A percentile compares a stretch with the other conserved stretches of the same genome.
Evolutionary conservation across 2,113 vertebrate species (phyloP).

Genomic region (Mustelus asterias): DNA sequence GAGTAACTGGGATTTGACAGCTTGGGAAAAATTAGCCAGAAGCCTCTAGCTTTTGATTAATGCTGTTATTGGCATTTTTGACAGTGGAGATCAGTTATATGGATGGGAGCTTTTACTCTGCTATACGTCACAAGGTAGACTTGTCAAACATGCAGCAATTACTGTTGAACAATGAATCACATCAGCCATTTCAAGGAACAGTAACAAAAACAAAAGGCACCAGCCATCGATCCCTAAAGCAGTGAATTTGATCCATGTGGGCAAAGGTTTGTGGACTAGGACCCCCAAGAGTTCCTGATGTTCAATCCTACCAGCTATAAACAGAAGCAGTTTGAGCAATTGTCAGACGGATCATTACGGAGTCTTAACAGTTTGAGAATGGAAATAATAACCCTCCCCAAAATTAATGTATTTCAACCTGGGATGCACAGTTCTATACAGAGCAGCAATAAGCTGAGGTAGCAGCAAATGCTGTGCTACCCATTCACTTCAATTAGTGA

Average conservation of each 20-base stretch:
- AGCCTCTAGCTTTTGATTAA: conserved; percentile 36
- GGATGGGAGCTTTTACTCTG: conserved; percentile 25
- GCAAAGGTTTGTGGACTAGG: not conserved
- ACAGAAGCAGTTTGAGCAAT: not conserved
- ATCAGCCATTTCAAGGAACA: conserved; percentile 1
- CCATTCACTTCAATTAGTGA: not conserved
- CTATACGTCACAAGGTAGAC: conserved; percentile 29
- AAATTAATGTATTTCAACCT: not conserved
- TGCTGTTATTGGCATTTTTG: conserved; percentile 39
- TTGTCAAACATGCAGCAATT: conserved; percentile 40
- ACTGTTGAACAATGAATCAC: conserved; percentile 35
- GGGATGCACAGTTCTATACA: not conserved
- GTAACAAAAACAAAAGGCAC: not conserved
- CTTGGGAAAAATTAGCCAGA: conserved; percentile 39
- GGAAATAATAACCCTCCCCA: not conserved
- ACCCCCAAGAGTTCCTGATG: not conserved
- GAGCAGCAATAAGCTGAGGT: not conserved
- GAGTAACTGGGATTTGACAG: conserved; percentile 28
- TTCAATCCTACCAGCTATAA: not conserved
- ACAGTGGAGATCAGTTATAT: conserved; percentile 5
- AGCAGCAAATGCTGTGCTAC: not conserved
- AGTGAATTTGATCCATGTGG: not conserved
- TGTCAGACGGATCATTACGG: not conserved
- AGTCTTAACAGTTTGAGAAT: not conserved
- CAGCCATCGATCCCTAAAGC: not conserved